Conservation (phyloP, 2,797 vertebrate species). For the Sebastolobus alascanus region DNA sequence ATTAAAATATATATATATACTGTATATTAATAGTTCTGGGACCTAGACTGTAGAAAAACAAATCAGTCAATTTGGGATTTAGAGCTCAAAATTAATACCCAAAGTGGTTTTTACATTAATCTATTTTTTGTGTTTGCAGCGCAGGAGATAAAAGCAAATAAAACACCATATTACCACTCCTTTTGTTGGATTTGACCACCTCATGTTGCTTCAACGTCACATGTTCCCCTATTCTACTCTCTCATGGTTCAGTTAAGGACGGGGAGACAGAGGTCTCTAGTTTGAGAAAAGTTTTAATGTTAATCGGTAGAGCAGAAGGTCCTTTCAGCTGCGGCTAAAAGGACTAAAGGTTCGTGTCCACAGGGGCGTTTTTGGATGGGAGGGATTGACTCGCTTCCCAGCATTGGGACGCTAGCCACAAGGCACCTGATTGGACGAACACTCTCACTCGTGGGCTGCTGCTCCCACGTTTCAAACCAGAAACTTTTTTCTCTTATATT, state of each 20-base stretch:
- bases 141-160: background rate
- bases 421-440: too few relatives aligned
- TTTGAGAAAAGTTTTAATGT: constrained; percentile 8
- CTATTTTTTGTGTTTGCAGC: background rate
- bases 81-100: background rate
- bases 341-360: background rate
- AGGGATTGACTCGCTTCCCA: too few relatives aligned
- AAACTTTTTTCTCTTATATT: too few relatives aligned
- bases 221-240: background rate
- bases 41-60: background rate
- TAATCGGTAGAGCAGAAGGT: constrained; percentile 4
- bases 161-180: background rate
- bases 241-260: background rate
- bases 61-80: background rate
- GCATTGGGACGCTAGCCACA: too few relatives aligned
- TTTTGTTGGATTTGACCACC: background rate
- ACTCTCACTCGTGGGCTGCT: too few relatives aligned
- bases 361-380: too few relatives aligned
- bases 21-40: background rate
- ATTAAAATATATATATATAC: background rate
- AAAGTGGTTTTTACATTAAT: background rate
- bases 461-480: too few relatives aligned
- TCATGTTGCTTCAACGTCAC: background rate
- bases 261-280: background rate
- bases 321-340: background rate